Conservation (phyloP, 2,888 invertebrate genomes). For the Netelia virgata region DNA sequence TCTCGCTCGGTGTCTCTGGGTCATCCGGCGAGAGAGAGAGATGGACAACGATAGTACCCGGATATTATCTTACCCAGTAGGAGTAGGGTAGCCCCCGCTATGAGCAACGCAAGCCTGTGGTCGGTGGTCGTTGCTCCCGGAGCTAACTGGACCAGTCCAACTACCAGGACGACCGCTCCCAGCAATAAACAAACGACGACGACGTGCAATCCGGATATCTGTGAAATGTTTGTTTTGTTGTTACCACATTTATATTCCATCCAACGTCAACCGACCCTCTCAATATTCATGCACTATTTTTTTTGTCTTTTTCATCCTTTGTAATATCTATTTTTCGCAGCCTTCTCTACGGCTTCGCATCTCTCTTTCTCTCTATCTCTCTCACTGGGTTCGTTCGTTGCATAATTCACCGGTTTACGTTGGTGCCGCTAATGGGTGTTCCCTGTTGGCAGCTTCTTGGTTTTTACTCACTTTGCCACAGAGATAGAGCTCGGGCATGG, state of each 20-base stretch:
- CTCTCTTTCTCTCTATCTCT: not conserved
- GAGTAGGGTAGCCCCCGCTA: constrained; percentile 88
- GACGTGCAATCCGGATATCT: constrained; percentile 91
- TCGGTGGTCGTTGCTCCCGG: constrained; percentile 92
- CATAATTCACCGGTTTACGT: constrained; percentile 48
- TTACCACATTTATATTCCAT: constrained; percentile 14
- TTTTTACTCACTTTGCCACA: constrained; percentile 88
- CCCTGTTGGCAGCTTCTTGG: not conserved
- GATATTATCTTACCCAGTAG: constrained; percentile 85
- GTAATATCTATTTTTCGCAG: not conserved
- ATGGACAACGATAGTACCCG: not conserved
- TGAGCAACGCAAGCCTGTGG: constrained; percentile 90
- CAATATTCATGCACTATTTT: constrained; percentile 4
- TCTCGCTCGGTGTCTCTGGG: constrained; percentile 2
- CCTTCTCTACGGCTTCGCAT: not conserved
- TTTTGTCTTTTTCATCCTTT: not conserved
- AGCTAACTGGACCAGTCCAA: constrained; percentile 91
- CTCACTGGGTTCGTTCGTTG: not conserved
- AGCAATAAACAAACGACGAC: constrained; percentile 91
- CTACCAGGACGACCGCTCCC: constrained; percentile 91
- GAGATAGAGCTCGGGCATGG: constrained; percentile 89
- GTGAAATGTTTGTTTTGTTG: constrained; percentile 68
- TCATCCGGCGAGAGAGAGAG: not conserved
- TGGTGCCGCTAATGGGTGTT: constrained; percentile 26
- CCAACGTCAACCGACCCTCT: not conserved